A percentile compares a stretch with the other conserved stretches of the same genome.
These are phyloP conservation scores for Alethe diademata DNA, from an alignment of 2,113 vertebrate species.

Conservation along the genomic window DNA sequence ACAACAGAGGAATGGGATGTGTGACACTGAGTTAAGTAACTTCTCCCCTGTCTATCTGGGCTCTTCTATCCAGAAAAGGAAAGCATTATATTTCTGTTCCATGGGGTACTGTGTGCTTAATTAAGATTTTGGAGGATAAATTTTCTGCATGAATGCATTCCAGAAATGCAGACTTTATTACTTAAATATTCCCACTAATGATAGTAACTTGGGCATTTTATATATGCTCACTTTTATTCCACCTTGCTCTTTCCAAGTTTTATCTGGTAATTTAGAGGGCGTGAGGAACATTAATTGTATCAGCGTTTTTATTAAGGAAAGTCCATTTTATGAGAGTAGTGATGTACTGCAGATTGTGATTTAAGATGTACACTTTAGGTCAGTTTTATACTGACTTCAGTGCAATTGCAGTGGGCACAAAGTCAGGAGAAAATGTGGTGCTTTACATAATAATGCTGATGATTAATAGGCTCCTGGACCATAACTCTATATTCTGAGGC, in stretches of 20 bases:
- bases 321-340: background rate
- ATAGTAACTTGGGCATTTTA: conserved; percentile 27
- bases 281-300: background rate
- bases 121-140: conserved; percentile 42
- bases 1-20: background rate
- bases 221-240: conserved; percentile 8
- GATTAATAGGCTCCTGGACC: conserved; percentile 29
- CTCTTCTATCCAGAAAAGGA: background rate
- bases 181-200: conserved; percentile 50
- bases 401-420: conserved; percentile 28
- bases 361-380: conserved; percentile 28
- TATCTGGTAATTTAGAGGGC: conserved; percentile 33
- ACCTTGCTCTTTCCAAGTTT: conserved; percentile 9
- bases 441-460: conserved; percentile 50
- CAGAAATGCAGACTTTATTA: conserved; percentile 34
- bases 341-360: conserved; percentile 32
- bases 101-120: conserved; percentile 8
- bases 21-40: background rate
- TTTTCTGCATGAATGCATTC: conserved; percentile 51
- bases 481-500: conserved; percentile 35
- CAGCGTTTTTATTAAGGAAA: conserved; percentile 37
- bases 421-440: conserved; percentile 35
- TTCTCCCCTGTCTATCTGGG: background rate
- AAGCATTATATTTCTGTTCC: conserved; percentile 6
- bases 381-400: conserved; percentile 20